Conservation (phyloP, 2,888 invertebrate species). For the Lasioglossum calceatum region DNA sequence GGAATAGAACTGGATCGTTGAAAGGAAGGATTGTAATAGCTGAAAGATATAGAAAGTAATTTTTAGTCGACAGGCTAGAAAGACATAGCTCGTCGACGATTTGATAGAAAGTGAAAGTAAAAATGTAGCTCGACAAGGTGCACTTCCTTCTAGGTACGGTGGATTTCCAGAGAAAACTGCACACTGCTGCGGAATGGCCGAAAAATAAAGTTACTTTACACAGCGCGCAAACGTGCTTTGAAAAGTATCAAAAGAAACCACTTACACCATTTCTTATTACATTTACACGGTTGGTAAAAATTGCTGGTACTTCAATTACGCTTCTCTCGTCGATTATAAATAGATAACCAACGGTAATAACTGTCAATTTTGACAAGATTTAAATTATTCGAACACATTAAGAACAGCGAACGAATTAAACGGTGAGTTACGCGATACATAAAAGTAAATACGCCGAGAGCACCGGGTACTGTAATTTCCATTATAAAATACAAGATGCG, state of each 20-base stretch:
- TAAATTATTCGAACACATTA: neutral
- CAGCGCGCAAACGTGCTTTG: neutral
- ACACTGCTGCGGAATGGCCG: neutral
- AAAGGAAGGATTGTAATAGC: neutral
- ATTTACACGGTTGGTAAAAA: neutral
- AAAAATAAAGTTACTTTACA: neutral
- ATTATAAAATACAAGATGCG: neutral
- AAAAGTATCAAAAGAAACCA: neutral
- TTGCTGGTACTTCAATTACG: neutral
- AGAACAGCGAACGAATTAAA: neutral
- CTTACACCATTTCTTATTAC: neutral
- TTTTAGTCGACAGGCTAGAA: slow-evolving; percentile 2
- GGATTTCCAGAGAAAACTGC: slow-evolving; percentile 4
- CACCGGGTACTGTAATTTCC: neutral
- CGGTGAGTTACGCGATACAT: neutral
- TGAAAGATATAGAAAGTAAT: neutral
- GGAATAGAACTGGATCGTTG: neutral
- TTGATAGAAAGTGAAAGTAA: slow-evolving; percentile 36
- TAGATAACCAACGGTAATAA: neutral
- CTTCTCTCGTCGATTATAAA: neutral
- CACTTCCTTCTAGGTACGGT: slow-evolving; percentile 7
- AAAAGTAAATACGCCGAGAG: neutral
- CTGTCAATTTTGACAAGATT: neutral
- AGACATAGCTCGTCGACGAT: slow-evolving; percentile 16
- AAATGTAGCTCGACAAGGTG: slow-evolving; percentile 14